Evolutionary conservation across 2,113 vertebrate genomes (phyloP).

Genomic region (Centropus bengalensis): DNA sequence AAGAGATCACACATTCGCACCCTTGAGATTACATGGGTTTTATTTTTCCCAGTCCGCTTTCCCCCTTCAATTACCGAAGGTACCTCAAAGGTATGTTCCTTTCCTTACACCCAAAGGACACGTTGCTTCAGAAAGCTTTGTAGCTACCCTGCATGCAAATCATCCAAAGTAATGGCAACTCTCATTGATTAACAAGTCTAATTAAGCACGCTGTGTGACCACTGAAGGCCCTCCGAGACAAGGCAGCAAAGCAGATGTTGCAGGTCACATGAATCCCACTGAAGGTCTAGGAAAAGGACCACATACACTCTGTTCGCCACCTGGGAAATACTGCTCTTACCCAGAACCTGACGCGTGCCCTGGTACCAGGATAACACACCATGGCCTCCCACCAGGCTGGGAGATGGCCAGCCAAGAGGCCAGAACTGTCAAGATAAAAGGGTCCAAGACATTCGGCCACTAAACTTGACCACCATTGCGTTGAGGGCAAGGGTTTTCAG

Average conservation of each 20-base stretch:
- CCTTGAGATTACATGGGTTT: accelerated
- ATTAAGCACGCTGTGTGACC: not conserved
- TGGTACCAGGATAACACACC: not conserved
- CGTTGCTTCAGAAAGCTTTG: not conserved
- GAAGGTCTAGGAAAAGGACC: not conserved
- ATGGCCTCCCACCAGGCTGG: not conserved
- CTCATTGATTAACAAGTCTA: not conserved
- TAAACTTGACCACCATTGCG: not conserved
- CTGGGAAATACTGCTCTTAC: not conserved
- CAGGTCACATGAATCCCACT: not conserved
- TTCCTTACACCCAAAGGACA: not conserved
- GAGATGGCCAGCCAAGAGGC: not conserved
- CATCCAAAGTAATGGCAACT: accelerated
- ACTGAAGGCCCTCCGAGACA: not conserved
- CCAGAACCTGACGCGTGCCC: not conserved
- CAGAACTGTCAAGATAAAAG: not conserved
- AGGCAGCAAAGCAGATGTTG: not conserved
- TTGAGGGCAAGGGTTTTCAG: not conserved
- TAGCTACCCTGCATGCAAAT: not conserved
- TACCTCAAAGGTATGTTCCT: not conserved
- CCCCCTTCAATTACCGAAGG: not conserved
- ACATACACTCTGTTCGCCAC: not conserved
- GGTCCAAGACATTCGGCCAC: not conserved
- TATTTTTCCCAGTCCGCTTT: not conserved
- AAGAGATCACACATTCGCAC: accelerated